phyloP scores from a whole-genome alignment of 2,797 vertebrate genomes.

The Neosilurus hyrtlii region DNA sequence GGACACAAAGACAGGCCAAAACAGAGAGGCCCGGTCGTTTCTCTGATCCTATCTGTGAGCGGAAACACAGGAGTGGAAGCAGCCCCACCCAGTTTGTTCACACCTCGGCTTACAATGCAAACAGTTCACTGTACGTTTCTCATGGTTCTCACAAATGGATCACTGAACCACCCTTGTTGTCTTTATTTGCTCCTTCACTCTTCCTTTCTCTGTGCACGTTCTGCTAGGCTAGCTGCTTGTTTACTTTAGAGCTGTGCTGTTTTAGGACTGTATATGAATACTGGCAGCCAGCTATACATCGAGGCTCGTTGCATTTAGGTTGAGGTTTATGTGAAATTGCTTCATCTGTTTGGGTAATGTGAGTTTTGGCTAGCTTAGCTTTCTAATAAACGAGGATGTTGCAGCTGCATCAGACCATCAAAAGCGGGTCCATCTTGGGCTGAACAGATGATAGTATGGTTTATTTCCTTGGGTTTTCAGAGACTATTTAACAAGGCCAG shows the following conservation, averaged over 20 bases:
- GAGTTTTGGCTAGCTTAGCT: constrained; percentile 17
- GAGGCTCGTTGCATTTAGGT: neutral
- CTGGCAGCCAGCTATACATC: constrained; percentile 11
- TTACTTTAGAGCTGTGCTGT: constrained; percentile 8
- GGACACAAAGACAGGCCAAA: constrained; percentile 1
- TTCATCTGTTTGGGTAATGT: constrained; percentile 25
- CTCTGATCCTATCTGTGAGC: constrained; percentile 3
- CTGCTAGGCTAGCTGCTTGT: constrained; percentile 16
- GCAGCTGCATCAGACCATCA: constrained; percentile 22
- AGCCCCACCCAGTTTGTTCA: constrained; percentile 46
- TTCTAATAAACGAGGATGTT: neutral
- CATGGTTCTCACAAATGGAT: constrained; percentile 14
- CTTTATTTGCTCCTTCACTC: neutral
- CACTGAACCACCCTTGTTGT: constrained; percentile 5
- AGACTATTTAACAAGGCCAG: neutral
- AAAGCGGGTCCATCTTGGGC: neutral
- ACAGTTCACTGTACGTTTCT: constrained; percentile 38
- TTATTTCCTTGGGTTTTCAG: neutral
- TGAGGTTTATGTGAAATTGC: constrained; percentile 18
- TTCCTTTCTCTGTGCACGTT: neutral
- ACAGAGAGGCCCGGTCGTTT: constrained; percentile 9
- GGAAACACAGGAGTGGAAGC: neutral
- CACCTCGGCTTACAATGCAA: constrained; percentile 49
- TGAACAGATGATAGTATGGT: neutral
- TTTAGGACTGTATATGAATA: neutral